Conservation (phyloP, 2,888 invertebrate genomes). For the Cetonia aurata region DNA sequence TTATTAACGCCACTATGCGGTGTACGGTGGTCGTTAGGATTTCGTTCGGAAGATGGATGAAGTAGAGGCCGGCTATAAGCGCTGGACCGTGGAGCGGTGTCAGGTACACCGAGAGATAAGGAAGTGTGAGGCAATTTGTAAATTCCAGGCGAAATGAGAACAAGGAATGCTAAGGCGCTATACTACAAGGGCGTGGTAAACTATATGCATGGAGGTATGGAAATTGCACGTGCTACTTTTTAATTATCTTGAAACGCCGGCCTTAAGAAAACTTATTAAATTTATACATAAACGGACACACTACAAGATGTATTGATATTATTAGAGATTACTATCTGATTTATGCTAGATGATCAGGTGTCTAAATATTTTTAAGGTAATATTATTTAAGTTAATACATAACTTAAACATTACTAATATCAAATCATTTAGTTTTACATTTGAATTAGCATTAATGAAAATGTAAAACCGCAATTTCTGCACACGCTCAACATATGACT, state of each 20-base stretch:
- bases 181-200: conserved; percentile 33
- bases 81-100: conserved; percentile 49
- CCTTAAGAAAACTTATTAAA: neutral
- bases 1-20: conserved; percentile 45
- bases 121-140: conserved; percentile 56
- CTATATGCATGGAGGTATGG: conserved; percentile 23
- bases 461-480: no score
- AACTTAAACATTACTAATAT: no score
- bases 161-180: conserved; percentile 34
- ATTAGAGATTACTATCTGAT: no score
- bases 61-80: conserved; percentile 27
- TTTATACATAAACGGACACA: no score
- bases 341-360: no score
- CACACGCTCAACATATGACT: no score
- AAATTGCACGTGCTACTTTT: conserved; percentile 37
- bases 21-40: conserved; percentile 37
- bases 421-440: no score
- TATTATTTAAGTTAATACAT: no score
- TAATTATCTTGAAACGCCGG: conserved; percentile 16
- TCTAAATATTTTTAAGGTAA: no score
- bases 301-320: no score
- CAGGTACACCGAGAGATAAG: conserved; percentile 50
- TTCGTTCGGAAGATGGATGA: conserved; percentile 42
- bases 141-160: conserved; percentile 47
- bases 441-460: no score